Conservation (phyloP, 2,888 invertebrate species). For the Conus canariensis region DNA sequence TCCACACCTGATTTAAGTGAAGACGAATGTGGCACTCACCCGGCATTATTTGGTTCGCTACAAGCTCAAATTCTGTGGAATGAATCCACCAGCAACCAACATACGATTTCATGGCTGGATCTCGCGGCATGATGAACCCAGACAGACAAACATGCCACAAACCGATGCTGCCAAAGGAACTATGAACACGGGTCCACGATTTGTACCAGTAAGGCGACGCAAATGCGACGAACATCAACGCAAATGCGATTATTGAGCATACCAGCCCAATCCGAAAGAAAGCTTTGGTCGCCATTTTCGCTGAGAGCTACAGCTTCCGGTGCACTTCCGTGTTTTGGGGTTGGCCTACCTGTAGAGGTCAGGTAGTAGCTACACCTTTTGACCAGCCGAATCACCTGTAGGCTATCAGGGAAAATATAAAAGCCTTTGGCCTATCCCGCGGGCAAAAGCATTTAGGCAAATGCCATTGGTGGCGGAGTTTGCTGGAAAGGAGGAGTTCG, state of each 20-base stretch:
- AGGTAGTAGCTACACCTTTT: background rate
- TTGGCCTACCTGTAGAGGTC: background rate
- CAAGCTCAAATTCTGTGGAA: conserved; percentile 67
- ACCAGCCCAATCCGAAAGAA: conserved; percentile 60
- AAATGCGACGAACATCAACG: conserved; percentile 68
- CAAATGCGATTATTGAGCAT: conserved; percentile 58
- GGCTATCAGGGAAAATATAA: too few species aligned
- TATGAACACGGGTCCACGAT: conserved; percentile 73
- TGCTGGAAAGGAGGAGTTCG: too few species aligned
- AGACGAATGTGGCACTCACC: conserved; percentile 56
- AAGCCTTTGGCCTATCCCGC: too few species aligned
- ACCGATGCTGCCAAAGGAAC: conserved; percentile 70
- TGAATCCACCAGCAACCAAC: conserved; percentile 76
- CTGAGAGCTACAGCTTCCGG: background rate
- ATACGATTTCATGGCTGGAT: conserved; percentile 68
- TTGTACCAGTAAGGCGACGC: conserved; percentile 72
- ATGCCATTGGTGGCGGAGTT: too few species aligned
- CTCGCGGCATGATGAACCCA: conserved; percentile 69
- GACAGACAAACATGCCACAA: conserved; percentile 72
- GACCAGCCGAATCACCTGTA: too few species aligned
- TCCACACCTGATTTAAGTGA: too few species aligned
- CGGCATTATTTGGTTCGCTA: conserved; percentile 66
- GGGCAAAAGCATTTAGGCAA: too few species aligned
- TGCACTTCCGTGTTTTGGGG: conserved; percentile 6
- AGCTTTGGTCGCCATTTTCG: conserved; percentile 54